Conservation (phyloP, 2,113 vertebrate species). For the Dendropsophus ebraccatus region DNA sequence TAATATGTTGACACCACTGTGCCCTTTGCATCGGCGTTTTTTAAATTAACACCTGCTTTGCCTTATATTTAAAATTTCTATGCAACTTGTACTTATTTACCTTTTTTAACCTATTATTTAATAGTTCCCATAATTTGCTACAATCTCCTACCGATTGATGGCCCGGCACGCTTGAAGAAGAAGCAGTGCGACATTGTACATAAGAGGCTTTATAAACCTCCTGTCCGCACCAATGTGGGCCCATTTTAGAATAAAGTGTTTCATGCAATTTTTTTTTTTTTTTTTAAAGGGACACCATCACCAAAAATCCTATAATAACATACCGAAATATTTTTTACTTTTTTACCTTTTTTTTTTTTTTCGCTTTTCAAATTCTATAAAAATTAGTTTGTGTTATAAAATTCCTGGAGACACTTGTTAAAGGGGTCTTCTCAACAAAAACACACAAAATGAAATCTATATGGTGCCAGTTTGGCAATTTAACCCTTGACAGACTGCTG, state of each 20-base stretch:
- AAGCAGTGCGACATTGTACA: not conserved
- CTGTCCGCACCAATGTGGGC: not conserved
- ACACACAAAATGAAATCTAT: too few relatives aligned
- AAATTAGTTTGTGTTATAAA: not conserved
- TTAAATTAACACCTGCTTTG: slow-evolving; percentile 76
- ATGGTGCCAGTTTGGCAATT: too few relatives aligned
- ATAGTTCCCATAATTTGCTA: slow-evolving; percentile 14
- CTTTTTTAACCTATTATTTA: slow-evolving; percentile 1
- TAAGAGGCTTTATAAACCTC: not conserved
- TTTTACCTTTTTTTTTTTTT: not conserved
- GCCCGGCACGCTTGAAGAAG: not conserved
- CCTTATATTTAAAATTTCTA: slow-evolving; percentile 84
- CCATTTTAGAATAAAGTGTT: not conserved
- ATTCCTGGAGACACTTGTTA: too few relatives aligned
- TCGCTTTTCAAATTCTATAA: not conserved
- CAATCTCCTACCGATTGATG: not conserved
- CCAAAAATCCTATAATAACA: not conserved
- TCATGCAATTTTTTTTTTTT: not conserved
- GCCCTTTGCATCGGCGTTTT: slow-evolving; percentile 73
- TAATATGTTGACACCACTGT: slow-evolving; percentile 76
- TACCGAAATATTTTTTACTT: not conserved
- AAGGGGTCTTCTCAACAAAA: too few relatives aligned
- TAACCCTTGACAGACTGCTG: too few relatives aligned
- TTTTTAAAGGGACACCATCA: not conserved
- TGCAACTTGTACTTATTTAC: slow-evolving; percentile 72